Evolutionary conservation across 2,113 vertebrate species (phyloP), one percentile per base, ranked within the genome.

Genomic region (western clawed frog (Xenopus tropicalis)): DNA sequence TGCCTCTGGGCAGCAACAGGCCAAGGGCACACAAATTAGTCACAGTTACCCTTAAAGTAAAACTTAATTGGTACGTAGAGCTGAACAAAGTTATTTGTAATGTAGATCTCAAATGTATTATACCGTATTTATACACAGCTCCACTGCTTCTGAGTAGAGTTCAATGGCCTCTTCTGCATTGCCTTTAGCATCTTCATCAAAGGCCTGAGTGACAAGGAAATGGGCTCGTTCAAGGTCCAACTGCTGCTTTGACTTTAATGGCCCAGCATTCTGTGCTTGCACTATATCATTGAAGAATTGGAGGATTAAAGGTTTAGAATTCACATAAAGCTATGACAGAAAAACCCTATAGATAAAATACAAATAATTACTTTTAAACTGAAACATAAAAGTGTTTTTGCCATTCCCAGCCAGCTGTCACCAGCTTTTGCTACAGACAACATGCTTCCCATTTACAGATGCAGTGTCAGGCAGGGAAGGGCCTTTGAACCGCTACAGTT

Each of bases 161-260:
- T 99, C 95, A 44, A 99, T 79, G 8, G 97, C 97, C 83, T 98
- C 97, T 20, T 96, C 97, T 4, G 82, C 79, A 20, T 96, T 98
- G 69, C 90, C 94, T 83, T 97, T 96, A 70, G 95, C 96, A 65
- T 98, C 97, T 84, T 99, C 97, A 52, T 98, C 93, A 79, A 99
- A 99, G 43, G 97, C 97, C 85, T 99, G 95, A 0, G 95, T 99
- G 72, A 99, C 97, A 62, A 99, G 90, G 84, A 99, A 99, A 85
- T 90, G 94, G 21, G 97, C 96, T 0, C 96, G 93, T 78, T 99
- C 97, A 78, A 98, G 85, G 78, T 98, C 96, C 88, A 98, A 78
- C 74, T 98, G 96, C 66, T 99, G 93, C 61, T 96, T 94, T 54
- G 93, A 93, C 84, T 98, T 99, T 82, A 98, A 88, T 4, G 96